Evolutionary conservation across 2,888 invertebrate genomes (phyloP), one percentile per base, ranked within the genome.

Genomic region (Plusia festucae): DNA sequence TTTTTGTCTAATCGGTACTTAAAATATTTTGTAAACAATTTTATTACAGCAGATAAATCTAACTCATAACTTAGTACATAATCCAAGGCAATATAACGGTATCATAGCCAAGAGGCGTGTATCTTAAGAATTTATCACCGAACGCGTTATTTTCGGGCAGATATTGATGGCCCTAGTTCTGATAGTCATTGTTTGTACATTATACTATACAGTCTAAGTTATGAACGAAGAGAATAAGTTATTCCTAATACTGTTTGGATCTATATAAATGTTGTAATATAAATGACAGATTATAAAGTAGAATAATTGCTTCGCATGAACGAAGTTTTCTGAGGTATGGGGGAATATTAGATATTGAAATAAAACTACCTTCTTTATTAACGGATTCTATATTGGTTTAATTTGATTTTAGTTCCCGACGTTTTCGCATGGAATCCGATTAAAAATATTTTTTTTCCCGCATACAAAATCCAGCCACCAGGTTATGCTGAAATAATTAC

Each of bases 151-250:
- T 55, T 65, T 66, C 34, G 24, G 58, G 56, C 59, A 77, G 68
- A 73, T 77, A 76, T 73, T 64, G 69, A 73, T 76, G 53, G 56
- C 20, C 11, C 49, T 54, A 66, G 56, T 77, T 76, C 20, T 65
- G 59, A 64, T 66, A 54, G 65, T 77, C 73, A 73, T 77, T 64
- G 61, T 65, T 61, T 58, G 53, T 64, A 27, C 51, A 49, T 68
- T 24, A 49, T 60, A 52, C 60, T 56, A 20, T 30, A 30, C 11
- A 13, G n/a, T 22, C 18, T 56, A 72, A 72, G 34, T 59, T 59
- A n/a, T 15, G 51, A 0, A 44, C 34, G 32, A 15, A 15, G 13
- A 15, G 16, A 20, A 40, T 71, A 54, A 57, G 40, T 68, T 71
- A 32, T 58, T 13, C 65, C 44, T 24, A 57, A 1, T 40, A 20